Evolutionary conservation across 2,888 invertebrate species (phyloP).

Genomic region (Nomada lathburiana): DNA sequence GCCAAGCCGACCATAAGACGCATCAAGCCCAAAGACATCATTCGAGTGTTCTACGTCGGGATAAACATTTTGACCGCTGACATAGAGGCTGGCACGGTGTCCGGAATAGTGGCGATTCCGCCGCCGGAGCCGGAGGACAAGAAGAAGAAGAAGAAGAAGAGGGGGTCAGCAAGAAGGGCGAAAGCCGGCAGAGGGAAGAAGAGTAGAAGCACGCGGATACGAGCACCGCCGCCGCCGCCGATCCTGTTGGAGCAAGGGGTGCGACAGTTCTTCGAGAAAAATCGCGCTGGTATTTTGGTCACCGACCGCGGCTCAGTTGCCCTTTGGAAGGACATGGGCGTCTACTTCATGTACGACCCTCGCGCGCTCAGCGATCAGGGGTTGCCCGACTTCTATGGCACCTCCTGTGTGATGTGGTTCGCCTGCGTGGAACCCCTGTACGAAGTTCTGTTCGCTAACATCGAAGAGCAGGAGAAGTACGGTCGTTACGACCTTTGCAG

Average conservation of each 20-base stretch:
- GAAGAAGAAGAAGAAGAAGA: constrained; percentile 65
- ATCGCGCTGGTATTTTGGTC: constrained; percentile 77
- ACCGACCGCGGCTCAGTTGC: constrained; percentile 74
- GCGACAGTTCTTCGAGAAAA: constrained; percentile 75
- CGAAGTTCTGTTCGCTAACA: constrained; percentile 73
- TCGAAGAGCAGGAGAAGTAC: constrained; percentile 76
- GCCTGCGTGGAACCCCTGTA: constrained; percentile 78
- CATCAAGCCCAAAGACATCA: constrained; percentile 74
- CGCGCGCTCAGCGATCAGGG: constrained; percentile 72
- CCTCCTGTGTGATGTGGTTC: constrained; percentile 79
- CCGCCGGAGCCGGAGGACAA: constrained; percentile 75
- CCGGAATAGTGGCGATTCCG: constrained; percentile 73
- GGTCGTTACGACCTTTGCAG: constrained; percentile 73
- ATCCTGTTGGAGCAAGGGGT: constrained; percentile 77
- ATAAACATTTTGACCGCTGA: constrained; percentile 78
- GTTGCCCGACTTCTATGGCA: constrained; percentile 62
- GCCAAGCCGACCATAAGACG: constrained; percentile 50
- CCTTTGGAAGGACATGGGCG: constrained; percentile 79
- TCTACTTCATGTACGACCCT: constrained; percentile 80
- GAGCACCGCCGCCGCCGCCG: constrained; percentile 70
- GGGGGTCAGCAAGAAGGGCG: constrained; percentile 21
- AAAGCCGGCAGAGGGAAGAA: constrained; percentile 35
- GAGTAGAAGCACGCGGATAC: constrained; percentile 38
- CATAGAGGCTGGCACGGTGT: constrained; percentile 72
- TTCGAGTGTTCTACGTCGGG: constrained; percentile 79